phyloP scores from a whole-genome alignment of 2,888 invertebrate species.

The Diaperis boleti region DNA sequence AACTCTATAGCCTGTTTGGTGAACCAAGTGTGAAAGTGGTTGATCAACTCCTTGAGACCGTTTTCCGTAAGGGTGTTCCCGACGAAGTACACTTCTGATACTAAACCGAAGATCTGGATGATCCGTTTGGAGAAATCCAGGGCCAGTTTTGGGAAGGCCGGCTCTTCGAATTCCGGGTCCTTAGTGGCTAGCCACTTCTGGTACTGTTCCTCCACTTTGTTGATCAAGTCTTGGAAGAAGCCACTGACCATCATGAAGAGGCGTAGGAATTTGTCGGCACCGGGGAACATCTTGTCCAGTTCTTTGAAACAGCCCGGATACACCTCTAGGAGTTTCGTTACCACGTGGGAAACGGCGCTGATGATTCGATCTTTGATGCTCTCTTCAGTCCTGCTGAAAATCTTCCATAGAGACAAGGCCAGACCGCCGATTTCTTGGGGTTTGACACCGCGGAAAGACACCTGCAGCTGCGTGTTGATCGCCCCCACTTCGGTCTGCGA shows the following conservation, averaged over 20 bases:
- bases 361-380: constrained; percentile 44
- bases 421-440: constrained; percentile 7
- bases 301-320: constrained; percentile 6
- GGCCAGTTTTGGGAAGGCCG: constrained; percentile 10
- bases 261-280: constrained; percentile 6
- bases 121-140: constrained; percentile 13
- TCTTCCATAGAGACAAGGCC: constrained; percentile 12
- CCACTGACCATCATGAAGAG: constrained; percentile 26
- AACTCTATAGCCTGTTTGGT: constrained; percentile 15
- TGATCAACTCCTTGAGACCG: constrained; percentile 12
- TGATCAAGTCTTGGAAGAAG: constrained; percentile 18
- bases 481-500: constrained; percentile 7
- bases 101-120: constrained; percentile 15
- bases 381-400: constrained; percentile 40
- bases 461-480: constrained; percentile 15
- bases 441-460: constrained; percentile 2
- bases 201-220: constrained; percentile 19
- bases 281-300: constrained; percentile 19
- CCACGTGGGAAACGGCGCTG: constrained; percentile 24
- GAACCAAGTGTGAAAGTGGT: constrained; percentile 32
- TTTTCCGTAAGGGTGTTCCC: constrained; percentile 5
- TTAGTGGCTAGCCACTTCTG: constrained; percentile 24
- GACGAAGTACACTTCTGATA: constrained; percentile 6
- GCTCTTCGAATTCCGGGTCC: constrained; percentile 10
- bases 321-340: neutral